Conservation (phyloP, 2,888 invertebrate species). For the Spodoptera littoralis region DNA sequence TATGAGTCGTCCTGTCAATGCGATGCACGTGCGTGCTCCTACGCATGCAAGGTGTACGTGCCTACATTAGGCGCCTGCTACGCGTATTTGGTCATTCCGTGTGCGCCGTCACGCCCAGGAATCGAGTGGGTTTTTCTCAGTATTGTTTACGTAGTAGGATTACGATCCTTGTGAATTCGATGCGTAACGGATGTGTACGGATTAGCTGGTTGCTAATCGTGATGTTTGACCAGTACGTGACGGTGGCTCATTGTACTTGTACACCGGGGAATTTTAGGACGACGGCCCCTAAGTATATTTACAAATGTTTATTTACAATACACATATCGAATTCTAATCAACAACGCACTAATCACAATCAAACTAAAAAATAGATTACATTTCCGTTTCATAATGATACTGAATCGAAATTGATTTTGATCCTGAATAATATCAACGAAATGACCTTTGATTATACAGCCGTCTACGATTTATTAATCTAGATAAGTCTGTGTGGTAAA, state of each 20-base stretch:
- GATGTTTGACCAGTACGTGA: conserved; percentile 52
- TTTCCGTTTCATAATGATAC: conserved; percentile 37
- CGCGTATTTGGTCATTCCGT: conserved; percentile 56
- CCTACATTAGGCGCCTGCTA: conserved; percentile 53
- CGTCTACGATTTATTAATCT: conserved; percentile 31
- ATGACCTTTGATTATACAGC: conserved; percentile 39
- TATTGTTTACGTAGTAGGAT: conserved; percentile 62
- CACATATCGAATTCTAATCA: too few species aligned
- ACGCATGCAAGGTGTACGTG: conserved; percentile 64
- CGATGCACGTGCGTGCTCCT: conserved; percentile 75
- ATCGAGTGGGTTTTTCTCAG: conserved; percentile 73
- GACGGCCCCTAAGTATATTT: conserved; percentile 31
- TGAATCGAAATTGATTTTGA: conserved; percentile 24
- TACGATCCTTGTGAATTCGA: conserved; percentile 55
- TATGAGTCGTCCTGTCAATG: conserved; percentile 71
- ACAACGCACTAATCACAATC: neutral
- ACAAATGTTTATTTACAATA: conserved; percentile 1
- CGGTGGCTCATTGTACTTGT: conserved; percentile 18
- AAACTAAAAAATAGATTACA: conserved; percentile 3
- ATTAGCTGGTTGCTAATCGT: conserved; percentile 63
- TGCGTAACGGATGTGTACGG: conserved; percentile 57
- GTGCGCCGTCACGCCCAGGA: conserved; percentile 56
- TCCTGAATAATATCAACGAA: conserved; percentile 41
- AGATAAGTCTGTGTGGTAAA: conserved; percentile 35
- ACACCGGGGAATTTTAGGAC: conserved; percentile 46